Evolutionary conservation across 2,797 vertebrate species (phyloP).

Genomic region (Australoheros facetus): DNA sequence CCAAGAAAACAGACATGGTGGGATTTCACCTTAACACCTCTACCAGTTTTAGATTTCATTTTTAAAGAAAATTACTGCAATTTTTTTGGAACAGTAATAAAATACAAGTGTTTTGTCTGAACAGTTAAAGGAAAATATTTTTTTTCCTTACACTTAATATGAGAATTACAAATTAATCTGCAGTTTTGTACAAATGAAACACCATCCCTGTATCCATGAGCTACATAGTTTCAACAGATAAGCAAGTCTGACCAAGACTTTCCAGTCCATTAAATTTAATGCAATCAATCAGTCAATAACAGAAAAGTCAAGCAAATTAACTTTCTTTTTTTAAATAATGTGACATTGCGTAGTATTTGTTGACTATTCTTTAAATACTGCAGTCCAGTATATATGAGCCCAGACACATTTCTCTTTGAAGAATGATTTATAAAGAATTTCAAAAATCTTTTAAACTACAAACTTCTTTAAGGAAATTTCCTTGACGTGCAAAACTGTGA

Average conservation of each 20-base stretch:
- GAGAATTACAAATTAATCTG: not conserved
- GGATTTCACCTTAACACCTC: not conserved
- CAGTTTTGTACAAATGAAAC: not conserved
- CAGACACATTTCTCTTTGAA: no score
- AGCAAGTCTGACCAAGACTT: not conserved
- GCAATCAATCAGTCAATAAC: not conserved
- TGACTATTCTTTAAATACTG: not conserved
- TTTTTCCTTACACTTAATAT: not conserved
- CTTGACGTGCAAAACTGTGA: no score
- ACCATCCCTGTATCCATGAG: no score
- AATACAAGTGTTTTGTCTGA: not conserved
- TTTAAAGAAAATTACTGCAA: not conserved
- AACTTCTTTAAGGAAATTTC: no score
- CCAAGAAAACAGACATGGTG: not conserved
- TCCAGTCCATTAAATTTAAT: not conserved
- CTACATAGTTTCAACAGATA: not conserved
- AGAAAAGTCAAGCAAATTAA: not conserved
- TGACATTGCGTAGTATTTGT: not conserved
- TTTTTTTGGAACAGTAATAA: not conserved
- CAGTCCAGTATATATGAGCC: not conserved
- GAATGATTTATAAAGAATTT: no score
- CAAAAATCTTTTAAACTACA: no score
- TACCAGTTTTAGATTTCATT: not conserved
- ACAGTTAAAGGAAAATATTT: not conserved
- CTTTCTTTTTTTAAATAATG: no score